Evolutionary conservation across 1,140 invertebrate species (phyloP).

Genomic region (Formica selysi): DNA sequence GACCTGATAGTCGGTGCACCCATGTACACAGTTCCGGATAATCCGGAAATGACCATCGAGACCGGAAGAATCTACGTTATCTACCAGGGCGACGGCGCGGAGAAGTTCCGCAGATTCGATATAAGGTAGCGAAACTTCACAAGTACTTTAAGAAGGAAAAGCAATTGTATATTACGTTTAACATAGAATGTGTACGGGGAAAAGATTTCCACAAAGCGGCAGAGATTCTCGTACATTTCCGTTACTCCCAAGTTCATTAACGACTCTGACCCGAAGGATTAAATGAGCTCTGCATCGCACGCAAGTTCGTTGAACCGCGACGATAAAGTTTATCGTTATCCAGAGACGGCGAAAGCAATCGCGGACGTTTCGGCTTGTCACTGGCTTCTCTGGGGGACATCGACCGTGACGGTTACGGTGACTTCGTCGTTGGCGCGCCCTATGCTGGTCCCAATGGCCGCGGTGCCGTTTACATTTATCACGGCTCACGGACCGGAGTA

Average conservation of each 20-base stretch:
- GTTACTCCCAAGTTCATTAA: conserved; percentile 42
- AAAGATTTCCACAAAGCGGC: conserved; percentile 2
- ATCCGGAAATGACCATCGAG: conserved; percentile 94
- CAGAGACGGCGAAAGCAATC: conserved; percentile 93
- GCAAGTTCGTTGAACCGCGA: conserved; percentile 66
- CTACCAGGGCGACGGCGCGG: conserved; percentile 89
- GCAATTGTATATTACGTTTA: background rate
- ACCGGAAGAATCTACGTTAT: conserved; percentile 96
- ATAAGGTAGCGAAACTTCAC: conserved; percentile 72
- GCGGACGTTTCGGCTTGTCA: conserved; percentile 95
- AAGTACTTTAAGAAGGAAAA: background rate
- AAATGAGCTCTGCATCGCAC: conserved; percentile 31
- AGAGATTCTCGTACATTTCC: background rate
- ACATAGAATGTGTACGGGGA: background rate
- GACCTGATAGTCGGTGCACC: conserved; percentile 98
- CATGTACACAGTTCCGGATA: conserved; percentile 94
- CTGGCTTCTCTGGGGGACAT: conserved; percentile 96
- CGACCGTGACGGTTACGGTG: conserved; percentile 96
- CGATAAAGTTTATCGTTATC: conserved; percentile 77
- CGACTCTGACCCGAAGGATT: conserved; percentile 15
- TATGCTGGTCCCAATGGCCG: conserved; percentile 94
- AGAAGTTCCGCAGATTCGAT: conserved; percentile 79
- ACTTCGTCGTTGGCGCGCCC: conserved; percentile 98
- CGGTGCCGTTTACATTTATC: conserved; percentile 97
- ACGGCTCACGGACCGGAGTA: conserved; percentile 93